Conservation (phyloP, 2,113 vertebrate species). For the Epinephelus lanceolatus region DNA sequence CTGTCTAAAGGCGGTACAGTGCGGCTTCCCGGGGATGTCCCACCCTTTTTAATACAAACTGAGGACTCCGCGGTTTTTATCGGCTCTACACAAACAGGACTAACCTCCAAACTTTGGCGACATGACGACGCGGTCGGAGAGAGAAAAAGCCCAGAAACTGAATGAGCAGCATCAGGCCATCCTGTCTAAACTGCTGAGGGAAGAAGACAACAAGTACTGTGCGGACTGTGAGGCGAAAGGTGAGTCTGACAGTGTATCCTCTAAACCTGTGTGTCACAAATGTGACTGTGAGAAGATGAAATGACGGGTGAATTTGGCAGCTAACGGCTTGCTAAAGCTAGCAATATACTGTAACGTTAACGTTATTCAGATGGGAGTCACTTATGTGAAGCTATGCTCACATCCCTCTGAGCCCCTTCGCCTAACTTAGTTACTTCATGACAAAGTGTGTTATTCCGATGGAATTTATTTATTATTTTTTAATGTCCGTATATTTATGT, state of each 20-base stretch:
- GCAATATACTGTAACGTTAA: neutral
- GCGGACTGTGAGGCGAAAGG: constrained; percentile 97
- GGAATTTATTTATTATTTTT: neutral
- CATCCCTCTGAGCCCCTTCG: neutral
- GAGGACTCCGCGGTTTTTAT: constrained; percentile 6
- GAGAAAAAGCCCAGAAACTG: constrained; percentile 96
- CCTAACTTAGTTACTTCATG: neutral
- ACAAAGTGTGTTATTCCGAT: neutral
- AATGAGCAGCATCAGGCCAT: constrained; percentile 97
- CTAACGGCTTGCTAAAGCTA: constrained; percentile 32
- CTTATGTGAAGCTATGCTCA: neutral
- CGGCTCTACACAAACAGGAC: constrained; percentile 17
- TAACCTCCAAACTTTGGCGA: constrained; percentile 24
- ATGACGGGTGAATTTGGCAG: constrained; percentile 3
- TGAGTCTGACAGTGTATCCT: constrained; percentile 43
- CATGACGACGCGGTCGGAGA: constrained; percentile 95
- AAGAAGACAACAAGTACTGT: constrained; percentile 96
- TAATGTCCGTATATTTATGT: neutral
- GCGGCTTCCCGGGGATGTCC: constrained; percentile 45
- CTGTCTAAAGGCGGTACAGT: constrained; percentile 7
- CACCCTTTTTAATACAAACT: constrained; percentile 20
- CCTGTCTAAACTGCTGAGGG: constrained; percentile 92
- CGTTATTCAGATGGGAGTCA: constrained; percentile 12
- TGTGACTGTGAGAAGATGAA: neutral
- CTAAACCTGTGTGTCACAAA: neutral